A percentile compares a stretch with the other conserved stretches of the same genome.
Conservation (phyloP, 2,113 vertebrate genomes). For the Nibea coibor region DNA sequence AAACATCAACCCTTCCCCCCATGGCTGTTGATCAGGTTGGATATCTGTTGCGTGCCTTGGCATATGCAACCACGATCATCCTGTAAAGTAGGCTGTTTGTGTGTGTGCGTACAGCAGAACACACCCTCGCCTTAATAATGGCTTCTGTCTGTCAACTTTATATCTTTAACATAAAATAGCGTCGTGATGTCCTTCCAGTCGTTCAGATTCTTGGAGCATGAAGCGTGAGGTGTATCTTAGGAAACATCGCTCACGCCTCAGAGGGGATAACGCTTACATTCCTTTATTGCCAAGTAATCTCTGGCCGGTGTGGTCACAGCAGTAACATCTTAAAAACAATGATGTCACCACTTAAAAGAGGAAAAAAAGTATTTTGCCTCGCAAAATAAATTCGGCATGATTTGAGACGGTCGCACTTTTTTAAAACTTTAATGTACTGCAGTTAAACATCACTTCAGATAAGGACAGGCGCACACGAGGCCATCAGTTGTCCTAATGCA, state of each 20-base stretch:
- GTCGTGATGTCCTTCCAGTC: background rate
- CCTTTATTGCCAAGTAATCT: background rate
- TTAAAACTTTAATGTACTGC: background rate
- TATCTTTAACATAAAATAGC: background rate
- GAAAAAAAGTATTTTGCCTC: too few species aligned
- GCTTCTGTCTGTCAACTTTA: background rate
- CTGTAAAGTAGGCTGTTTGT: background rate
- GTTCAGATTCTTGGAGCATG: background rate
- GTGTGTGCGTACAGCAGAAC: background rate
- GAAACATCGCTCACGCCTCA: too few species aligned
- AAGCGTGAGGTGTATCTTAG: background rate
- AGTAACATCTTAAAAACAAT: background rate
- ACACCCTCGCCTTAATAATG: background rate
- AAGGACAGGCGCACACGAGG: background rate
- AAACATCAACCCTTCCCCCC: background rate
- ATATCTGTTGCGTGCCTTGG: constrained; percentile 32
- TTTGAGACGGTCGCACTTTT: background rate
- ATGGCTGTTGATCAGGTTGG: constrained; percentile 24
- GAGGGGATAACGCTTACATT: background rate
- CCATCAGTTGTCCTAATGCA: background rate
- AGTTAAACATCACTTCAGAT: constrained; percentile 10
- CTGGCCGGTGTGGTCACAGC: background rate
- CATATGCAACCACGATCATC: background rate
- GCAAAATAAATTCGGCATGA: background rate
- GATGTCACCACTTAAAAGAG: background rate